Evolutionary conservation across 2,888 invertebrate genomes (phyloP), one percentile per base, ranked within the genome.

Genomic region (Arctia plantaginis): DNA sequence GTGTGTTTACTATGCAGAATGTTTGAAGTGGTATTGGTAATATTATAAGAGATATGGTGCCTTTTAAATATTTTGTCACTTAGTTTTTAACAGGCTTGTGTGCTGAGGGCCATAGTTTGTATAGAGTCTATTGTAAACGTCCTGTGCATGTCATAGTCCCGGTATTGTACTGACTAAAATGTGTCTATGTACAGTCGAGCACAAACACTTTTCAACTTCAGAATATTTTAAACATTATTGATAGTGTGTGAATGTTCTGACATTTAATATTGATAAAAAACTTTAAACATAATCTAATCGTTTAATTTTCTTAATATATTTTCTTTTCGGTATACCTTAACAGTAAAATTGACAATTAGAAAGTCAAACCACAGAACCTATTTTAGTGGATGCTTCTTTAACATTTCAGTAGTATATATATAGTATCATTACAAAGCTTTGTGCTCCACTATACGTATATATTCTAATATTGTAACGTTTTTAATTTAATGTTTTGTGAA

Each of bases 101-200:
- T 85, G 79, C 77, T 80, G 81, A 83, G 71, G 81, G 80, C 79
- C 75, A 83, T 89, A 89, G 84, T 89, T 88, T 91, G 90, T 92
- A 91, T 84, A 90, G 85, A 79, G 86, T 90, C 84, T 82, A 85
- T 83, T 92, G 92, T 92, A 89, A 86, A 75, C 86, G 92, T 94
- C 92, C 91, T 82, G 87, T 94, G 94, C 94, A 94, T 94, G 94
- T 91, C 76, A 82, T 87, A 88, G 84, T 80, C 89, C 93, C 85
- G 80, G 86, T 88, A 87, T 85, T 83, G 67, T 87, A 83, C 87
- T 87, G 80, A 91, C 91, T 91, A 90, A 70, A 92, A 90, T 88
- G 85, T 90, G 86, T 86, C 85, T 79, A 71, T 80, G 88, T 90
- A 88, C 82, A 86, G 83, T 88, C 88, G 88, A 87, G 86, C 86